A percentile compares a stretch with the other conserved stretches of the same genome.
phyloP scores from a whole-genome alignment of 2,113 vertebrate genomes.

The Bettongia penicillata region DNA sequence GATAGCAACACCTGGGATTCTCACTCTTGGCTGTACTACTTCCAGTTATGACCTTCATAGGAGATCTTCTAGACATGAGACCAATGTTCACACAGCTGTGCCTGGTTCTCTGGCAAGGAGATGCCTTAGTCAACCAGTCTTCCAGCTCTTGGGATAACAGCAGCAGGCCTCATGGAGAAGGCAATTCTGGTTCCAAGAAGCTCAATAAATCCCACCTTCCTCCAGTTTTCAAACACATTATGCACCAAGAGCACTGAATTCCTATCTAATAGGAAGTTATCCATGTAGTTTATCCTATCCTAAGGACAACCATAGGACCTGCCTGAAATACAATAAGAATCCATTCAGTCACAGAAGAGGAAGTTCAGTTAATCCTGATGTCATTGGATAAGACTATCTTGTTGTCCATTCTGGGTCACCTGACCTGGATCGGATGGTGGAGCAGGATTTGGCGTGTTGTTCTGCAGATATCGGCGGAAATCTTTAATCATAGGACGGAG shows the following conservation, averaged over 20 bases:
- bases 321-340: conserved; percentile 1
- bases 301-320: conserved; percentile 27
- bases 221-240: conserved; percentile 12
- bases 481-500: conserved; percentile 95
- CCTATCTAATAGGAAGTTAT: conserved; percentile 44
- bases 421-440: conserved; percentile 76
- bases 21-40: background rate
- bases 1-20: background rate
- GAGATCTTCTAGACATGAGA: background rate
- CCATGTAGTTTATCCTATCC: background rate
- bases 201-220: conserved; percentile 9
- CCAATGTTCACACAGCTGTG: background rate
- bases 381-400: conserved; percentile 83
- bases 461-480: conserved; percentile 94
- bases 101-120: background rate
- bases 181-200: background rate
- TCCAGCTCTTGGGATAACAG: conserved; percentile 25
- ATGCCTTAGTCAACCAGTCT: background rate
- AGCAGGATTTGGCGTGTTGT: conserved; percentile 74
- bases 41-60: conserved; percentile 11
- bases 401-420: conserved; percentile 80
- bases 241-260: background rate
- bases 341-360: conserved; percentile 16
- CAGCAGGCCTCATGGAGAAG: background rate
- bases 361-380: background rate